Evolutionary conservation across 2,888 invertebrate species (phyloP).

Genomic region (Scaptomyza tumidula): DNA sequence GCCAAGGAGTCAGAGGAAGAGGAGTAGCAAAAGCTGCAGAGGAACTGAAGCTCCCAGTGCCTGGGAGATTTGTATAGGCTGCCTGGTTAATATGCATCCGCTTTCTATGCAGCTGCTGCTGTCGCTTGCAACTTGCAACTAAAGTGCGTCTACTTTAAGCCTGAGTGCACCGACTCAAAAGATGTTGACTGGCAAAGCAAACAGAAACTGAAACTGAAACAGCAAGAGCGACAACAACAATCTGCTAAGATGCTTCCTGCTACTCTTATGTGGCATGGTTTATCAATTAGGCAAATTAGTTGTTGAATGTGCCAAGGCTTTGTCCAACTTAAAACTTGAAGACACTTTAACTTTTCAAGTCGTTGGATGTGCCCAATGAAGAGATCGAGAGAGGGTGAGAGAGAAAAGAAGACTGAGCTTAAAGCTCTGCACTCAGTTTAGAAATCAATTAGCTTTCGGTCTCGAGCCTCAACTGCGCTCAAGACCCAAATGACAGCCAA

Average conservation of each 20-base stretch:
- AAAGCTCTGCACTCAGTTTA: constrained; percentile 44
- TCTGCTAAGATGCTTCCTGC: constrained; percentile 46
- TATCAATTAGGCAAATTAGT: constrained; percentile 78
- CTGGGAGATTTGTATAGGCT: constrained; percentile 29
- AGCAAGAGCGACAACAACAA: neutral
- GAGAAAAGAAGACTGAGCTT: constrained; percentile 18
- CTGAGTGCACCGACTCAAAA: constrained; percentile 65
- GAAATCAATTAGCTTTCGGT: constrained; percentile 62
- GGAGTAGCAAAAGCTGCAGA: neutral
- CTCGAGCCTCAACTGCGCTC: constrained; percentile 13
- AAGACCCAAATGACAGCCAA: constrained; percentile 44
- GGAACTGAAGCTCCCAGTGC: constrained; percentile 17
- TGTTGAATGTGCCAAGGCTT: constrained; percentile 46
- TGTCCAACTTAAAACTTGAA: constrained; percentile 13
- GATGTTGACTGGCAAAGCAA: constrained; percentile 64
- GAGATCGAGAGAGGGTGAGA: constrained; percentile 5
- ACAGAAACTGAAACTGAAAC: constrained; percentile 41
- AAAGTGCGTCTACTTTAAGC: constrained; percentile 65
- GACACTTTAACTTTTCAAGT: constrained; percentile 28
- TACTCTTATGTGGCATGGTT: constrained; percentile 52
- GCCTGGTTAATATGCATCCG: constrained; percentile 27
- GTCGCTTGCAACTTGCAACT: constrained; percentile 17
- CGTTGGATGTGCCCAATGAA: constrained; percentile 44
- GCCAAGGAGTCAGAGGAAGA: neutral
- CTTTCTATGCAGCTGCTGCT: constrained; percentile 11